Percentiles rank a stretch among this genome's conserved stretches.
Conservation (phyloP, 2,797 vertebrate species). For the Phylloscopus collybita region DNA sequence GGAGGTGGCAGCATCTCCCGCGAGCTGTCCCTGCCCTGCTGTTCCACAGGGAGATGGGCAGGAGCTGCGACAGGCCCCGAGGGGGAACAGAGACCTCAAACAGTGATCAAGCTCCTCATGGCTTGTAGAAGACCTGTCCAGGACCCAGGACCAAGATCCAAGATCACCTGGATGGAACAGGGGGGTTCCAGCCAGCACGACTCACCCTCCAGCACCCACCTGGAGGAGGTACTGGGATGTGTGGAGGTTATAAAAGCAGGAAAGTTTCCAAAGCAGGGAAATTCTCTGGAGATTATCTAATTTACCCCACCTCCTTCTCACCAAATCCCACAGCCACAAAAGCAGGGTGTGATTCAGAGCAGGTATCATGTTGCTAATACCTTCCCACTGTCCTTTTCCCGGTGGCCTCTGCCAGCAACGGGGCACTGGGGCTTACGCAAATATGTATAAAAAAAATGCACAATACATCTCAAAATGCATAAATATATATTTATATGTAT, state of each 20-base stretch:
- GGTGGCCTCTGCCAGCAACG: neutral
- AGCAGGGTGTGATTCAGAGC: neutral
- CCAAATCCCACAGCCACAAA: neutral
- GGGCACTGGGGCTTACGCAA: neutral
- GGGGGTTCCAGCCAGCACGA: fast-evolving
- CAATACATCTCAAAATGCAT: neutral
- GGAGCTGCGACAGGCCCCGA: neutral
- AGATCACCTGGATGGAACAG: neutral
- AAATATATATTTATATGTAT: neutral
- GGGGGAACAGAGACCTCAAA: neutral
- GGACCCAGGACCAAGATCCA: neutral
- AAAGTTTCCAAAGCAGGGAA: neutral
- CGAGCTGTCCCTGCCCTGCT: neutral
- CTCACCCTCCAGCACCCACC: neutral
- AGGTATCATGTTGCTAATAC: neutral
- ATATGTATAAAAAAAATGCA: neutral
- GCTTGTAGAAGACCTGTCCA: neutral
- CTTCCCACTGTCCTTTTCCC: neutral
- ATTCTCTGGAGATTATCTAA: neutral
- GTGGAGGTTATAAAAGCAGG: neutral
- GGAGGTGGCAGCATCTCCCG: neutral
- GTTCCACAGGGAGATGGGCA: neutral
- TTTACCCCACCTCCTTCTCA: neutral
- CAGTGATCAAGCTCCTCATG: neutral
- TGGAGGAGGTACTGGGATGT: fast-evolving